These are phyloP conservation scores for Platalea minor DNA, from an alignment of 2,797 vertebrate genomes.

Conservation along the genomic window DNA sequence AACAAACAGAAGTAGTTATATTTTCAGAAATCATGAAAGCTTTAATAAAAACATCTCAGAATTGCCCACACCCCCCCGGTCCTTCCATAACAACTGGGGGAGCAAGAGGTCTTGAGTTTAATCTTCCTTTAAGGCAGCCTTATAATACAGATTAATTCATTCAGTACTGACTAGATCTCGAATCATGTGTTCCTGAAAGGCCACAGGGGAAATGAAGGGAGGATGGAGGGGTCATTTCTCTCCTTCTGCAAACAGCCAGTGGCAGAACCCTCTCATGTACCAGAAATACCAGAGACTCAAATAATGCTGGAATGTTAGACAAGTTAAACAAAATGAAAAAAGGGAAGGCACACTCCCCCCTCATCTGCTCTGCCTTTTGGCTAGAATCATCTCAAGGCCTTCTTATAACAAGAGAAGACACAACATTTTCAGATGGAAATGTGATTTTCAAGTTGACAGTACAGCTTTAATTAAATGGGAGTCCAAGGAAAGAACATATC, in stretches of 20 bases:
- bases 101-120: neutral
- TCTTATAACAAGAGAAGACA: slow-evolving; percentile 2
- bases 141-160: neutral
- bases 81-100: neutral
- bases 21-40: neutral
- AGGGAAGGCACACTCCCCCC: neutral
- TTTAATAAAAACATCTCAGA: neutral
- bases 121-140: neutral
- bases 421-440: slow-evolving; percentile 49
- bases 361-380: neutral
- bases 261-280: neutral
- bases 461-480: slow-evolving; percentile 58
- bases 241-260: neutral
- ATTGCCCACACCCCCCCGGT: neutral
- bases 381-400: neutral
- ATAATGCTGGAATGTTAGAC: neutral
- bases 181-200: neutral
- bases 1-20: neutral
- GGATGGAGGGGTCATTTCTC: neutral
- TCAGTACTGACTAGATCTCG: neutral
- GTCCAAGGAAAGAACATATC: slow-evolving; percentile 25
- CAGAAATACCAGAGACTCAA: neutral
- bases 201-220: neutral
- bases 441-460: slow-evolving; percentile 44
- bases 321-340: neutral